A percentile compares a stretch with the other conserved stretches of the same genome.
phyloP scores from a whole-genome alignment of 1,140 invertebrate species.

The Pygmarrhopalites habei region DNA sequence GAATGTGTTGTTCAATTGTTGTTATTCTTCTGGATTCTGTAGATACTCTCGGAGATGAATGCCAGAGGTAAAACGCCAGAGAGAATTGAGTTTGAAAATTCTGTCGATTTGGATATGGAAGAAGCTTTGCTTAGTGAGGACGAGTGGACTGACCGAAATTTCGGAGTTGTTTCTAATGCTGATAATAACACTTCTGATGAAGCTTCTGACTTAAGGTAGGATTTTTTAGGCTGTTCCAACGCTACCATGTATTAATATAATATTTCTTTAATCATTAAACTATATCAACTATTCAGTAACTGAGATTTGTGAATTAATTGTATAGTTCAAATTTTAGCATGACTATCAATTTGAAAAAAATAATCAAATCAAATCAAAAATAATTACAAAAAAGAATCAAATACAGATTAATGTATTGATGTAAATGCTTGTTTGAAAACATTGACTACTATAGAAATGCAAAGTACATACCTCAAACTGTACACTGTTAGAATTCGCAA shows the following conservation, averaged over 20 bases:
- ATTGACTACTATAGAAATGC: no score
- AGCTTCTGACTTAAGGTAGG: constrained; percentile 58
- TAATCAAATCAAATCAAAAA: no score
- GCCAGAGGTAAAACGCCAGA: constrained; percentile 60
- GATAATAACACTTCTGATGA: constrained; percentile 64
- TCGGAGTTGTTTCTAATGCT: constrained; percentile 66
- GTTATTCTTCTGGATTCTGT: constrained; percentile 1
- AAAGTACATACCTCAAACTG: no score
- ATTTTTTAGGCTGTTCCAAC: not conserved
- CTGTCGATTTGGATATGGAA: constrained; percentile 48
- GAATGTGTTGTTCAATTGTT: constrained; percentile 7
- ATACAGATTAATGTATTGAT: no score
- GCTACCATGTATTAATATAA: not conserved
- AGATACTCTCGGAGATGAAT: constrained; percentile 39
- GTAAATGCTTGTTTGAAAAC: no score
- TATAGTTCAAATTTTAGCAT: no score
- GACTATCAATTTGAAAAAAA: no score
- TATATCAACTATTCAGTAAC: not conserved
- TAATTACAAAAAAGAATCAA: no score
- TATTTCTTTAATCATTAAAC: not conserved
- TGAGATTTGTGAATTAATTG: no score
- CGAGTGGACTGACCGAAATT: constrained; percentile 83
- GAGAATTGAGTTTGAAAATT: constrained; percentile 69
- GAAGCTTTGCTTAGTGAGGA: constrained; percentile 70
- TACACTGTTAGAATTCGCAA: no score